A percentile compares a stretch with the other conserved stretches of the same genome.
Evolutionary conservation across 1,140 invertebrate genomes (phyloP).

Genomic region (Brevipalpus yothersi): DNA sequence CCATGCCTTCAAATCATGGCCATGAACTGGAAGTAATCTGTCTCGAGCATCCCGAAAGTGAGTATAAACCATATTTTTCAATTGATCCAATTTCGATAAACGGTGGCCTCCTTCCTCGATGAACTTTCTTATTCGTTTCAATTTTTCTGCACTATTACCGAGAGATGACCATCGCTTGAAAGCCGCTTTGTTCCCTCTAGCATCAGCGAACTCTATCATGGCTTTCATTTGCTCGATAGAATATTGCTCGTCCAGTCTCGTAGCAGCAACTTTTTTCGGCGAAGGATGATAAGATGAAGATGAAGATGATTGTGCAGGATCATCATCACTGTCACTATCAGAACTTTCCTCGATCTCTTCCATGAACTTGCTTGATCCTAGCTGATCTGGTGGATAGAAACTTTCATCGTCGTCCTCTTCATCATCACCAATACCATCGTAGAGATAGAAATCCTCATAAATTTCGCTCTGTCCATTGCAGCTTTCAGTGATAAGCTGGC

Average conservation of each 20-base stretch:
- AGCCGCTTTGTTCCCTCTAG: not conserved
- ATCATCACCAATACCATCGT: too few relatives aligned
- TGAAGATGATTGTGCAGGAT: not conserved
- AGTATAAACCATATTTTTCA: not conserved
- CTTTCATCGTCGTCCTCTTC: too few relatives aligned
- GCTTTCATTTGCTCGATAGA: not conserved
- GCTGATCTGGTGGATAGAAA: too few relatives aligned
- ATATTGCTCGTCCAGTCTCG: not conserved
- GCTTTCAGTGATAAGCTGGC: too few relatives aligned
- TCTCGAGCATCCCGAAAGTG: conserved; percentile 7
- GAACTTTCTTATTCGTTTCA: not conserved
- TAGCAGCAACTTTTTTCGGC: not conserved
- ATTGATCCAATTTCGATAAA: not conserved
- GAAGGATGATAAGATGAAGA: not conserved
- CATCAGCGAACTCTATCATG: not conserved
- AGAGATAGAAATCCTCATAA: too few relatives aligned
- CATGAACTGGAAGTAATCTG: not conserved
- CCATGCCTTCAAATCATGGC: not conserved
- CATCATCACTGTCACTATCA: not conserved
- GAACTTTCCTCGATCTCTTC: not conserved
- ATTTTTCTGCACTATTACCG: not conserved
- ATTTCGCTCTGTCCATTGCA: too few relatives aligned
- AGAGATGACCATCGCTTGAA: not conserved
- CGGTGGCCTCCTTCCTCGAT: not conserved
- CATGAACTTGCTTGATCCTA: too few relatives aligned